Evolutionary conservation across 2,888 invertebrate species (phyloP).

Genomic region (Diadromus collaris): DNA sequence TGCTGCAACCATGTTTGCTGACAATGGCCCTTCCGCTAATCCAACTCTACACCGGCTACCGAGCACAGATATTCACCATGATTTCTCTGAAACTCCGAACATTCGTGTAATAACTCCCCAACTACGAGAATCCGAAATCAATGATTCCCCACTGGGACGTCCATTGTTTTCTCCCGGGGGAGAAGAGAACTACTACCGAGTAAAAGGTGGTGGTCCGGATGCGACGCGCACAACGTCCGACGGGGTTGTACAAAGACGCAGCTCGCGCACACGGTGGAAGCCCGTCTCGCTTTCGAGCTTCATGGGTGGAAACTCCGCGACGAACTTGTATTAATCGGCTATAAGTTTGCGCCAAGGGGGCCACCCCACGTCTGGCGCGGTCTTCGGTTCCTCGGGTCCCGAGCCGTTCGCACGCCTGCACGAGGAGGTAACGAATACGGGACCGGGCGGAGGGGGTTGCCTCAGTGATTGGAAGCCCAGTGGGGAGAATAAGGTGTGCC

Average conservation of each 20-base stretch:
- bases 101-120: slow-evolving; percentile 43
- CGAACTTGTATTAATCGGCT: slow-evolving; percentile 75
- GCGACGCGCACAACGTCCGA: slow-evolving; percentile 32
- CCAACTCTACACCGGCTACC: not conserved
- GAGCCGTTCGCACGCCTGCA: not conserved
- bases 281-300: slow-evolving; percentile 38
- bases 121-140: slow-evolving; percentile 55
- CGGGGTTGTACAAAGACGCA: slow-evolving; percentile 65
- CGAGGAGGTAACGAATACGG: slow-evolving; percentile 8
- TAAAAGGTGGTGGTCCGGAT: slow-evolving; percentile 36
- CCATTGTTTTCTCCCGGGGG: slow-evolving; percentile 57
- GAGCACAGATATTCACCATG: not conserved
- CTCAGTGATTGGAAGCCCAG: slow-evolving; percentile 19
- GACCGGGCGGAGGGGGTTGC: slow-evolving; percentile 6
- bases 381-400: slow-evolving; percentile 13
- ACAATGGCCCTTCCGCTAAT: not conserved
- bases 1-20: not conserved
- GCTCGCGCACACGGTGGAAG: slow-evolving; percentile 64
- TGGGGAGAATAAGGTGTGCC: not conserved
- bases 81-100: slow-evolving; percentile 8
- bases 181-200: slow-evolving; percentile 59
- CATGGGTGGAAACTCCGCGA: slow-evolving; percentile 51
- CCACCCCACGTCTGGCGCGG: slow-evolving; percentile 25
- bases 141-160: slow-evolving; percentile 39
- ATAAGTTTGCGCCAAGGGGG: slow-evolving; percentile 73